Base-by-base conservation (phyloP, 2,113 vertebrate species). In the Numenius arquata region DNA sequence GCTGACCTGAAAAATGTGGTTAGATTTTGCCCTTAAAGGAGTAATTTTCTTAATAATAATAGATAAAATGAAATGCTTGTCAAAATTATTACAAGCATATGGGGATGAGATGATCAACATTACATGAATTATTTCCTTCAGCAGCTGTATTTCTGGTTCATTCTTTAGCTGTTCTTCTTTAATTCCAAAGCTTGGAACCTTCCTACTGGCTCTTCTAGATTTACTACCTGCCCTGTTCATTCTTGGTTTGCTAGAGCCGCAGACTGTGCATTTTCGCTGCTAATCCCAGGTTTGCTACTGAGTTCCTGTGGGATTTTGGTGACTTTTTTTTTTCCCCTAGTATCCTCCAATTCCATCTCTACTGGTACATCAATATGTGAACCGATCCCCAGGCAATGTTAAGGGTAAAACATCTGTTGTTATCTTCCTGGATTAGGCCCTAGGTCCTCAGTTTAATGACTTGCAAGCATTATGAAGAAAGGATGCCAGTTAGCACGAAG, bases 1-100 rank as follows among this genome's bases (percentile, higher is more conserved):
- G 47, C 17, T 93, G 96, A 93, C 87, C 92, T 91, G 84, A 74
- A 96, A 96, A 91, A 92, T 58, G 43, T 41, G 59, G 71, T 67
- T 83, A 79, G 62, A 70, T 88, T 93, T 93, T 96, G 77, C 62
- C 74, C 87, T 89, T 91, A 93, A 96, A 95, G 72, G 47, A 95
- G 73, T 93, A 9, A 88, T 96, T 93, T 93, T 81, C 71, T 72
- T 95, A 82, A 92, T 73, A 93, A 92, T 61, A 89, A 89, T 41
- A 58, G 87, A 88, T 70, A 76, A 87, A 88, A 92, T 55, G 3
- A 95, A 94, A 88, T 80, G 81, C 41, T 79, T 87, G 87, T 95
- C 81, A 76, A 70, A 91, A 89, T 95, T 89, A 76, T 85, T 95
- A 50, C 43, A 76, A 82, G 62, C 41, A 59, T 74, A 91, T 59